These are phyloP conservation scores for Muntiacus reevesi DNA, from an alignment of 2,113 vertebrate species.

Conservation along the genomic window DNA sequence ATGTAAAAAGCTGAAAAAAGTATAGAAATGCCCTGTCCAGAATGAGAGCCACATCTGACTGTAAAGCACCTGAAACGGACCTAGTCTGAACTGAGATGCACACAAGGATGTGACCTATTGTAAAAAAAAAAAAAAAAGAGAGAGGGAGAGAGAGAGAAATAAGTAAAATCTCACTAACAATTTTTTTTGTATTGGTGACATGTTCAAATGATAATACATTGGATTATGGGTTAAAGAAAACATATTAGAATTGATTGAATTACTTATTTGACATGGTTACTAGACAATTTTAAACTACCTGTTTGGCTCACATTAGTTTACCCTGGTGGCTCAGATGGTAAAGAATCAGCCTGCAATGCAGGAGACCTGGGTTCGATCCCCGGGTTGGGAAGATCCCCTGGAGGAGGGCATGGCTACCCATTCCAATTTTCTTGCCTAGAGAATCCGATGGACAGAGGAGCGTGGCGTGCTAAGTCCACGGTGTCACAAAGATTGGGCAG, in stretches of 20 bases:
- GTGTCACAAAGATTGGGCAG: accelerated
- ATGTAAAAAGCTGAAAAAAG: not conserved
- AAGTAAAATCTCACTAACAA: not conserved
- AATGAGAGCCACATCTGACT: not conserved
- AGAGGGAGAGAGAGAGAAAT: not conserved
- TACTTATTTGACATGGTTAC: not conserved
- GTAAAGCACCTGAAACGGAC: no score
- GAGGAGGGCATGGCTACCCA: not conserved
- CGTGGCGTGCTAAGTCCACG: not conserved
- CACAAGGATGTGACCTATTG: not conserved
- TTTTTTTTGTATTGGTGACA: not conserved
- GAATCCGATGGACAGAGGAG: not conserved
- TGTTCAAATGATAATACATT: not conserved
- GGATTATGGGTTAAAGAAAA: not conserved
- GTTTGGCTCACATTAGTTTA: not conserved
- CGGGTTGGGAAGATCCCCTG: not conserved
- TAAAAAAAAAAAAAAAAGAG: not conserved
- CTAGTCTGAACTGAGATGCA: not conserved
- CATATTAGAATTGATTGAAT: not conserved
- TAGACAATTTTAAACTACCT: not conserved
- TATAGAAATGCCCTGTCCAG: accelerated
- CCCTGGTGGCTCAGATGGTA: not conserved
- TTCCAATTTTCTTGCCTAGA: not conserved
- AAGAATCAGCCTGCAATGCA: not conserved
- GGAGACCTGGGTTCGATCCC: not conserved